Evolutionary conservation across 2,888 invertebrate species (phyloP).

Genomic region (Pherbina coryleti): DNA sequence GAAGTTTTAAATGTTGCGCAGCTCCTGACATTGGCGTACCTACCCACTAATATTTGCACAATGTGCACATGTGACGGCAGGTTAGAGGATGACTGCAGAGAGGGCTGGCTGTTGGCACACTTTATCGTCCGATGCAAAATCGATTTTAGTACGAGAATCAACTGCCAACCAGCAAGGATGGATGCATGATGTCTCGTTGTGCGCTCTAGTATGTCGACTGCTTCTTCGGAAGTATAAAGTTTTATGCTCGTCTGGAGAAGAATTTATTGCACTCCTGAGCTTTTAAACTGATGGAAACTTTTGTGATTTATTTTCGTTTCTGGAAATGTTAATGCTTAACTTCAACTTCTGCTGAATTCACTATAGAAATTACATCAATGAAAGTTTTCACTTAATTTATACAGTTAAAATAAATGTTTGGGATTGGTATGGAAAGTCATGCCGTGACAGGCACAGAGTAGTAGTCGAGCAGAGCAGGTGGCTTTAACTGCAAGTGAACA

Average conservation of each 20-base stretch:
- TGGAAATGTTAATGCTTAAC: conserved; percentile 21
- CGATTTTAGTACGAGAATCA: conserved; percentile 7
- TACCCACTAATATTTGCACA: conserved; percentile 19
- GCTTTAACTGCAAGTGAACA: neutral
- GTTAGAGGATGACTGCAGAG: neutral
- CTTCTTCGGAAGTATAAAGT: conserved; percentile 14
- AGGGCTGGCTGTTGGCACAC: neutral
- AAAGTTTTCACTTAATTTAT: conserved; percentile 7
- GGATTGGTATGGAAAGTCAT: neutral
- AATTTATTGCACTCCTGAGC: conserved; percentile 31
- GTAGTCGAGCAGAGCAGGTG: neutral
- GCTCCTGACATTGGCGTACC: conserved; percentile 1
- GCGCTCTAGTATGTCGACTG: conserved; percentile 3
- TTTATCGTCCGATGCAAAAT: conserved; percentile 24
- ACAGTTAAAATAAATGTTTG: conserved; percentile 13
- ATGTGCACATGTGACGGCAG: neutral
- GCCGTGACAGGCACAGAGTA: neutral
- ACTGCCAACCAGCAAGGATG: conserved; percentile 5
- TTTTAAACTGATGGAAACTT: conserved; percentile 22
- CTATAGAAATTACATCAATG: conserved; percentile 17
- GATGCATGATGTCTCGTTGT: conserved; percentile 16
- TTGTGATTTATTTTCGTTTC: conserved; percentile 24
- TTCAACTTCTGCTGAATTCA: neutral
- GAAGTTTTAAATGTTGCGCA: conserved; percentile 10
- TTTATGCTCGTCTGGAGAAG: conserved; percentile 23